Conservation (phyloP, 2,888 invertebrate species). For the Lamproptera curius region DNA sequence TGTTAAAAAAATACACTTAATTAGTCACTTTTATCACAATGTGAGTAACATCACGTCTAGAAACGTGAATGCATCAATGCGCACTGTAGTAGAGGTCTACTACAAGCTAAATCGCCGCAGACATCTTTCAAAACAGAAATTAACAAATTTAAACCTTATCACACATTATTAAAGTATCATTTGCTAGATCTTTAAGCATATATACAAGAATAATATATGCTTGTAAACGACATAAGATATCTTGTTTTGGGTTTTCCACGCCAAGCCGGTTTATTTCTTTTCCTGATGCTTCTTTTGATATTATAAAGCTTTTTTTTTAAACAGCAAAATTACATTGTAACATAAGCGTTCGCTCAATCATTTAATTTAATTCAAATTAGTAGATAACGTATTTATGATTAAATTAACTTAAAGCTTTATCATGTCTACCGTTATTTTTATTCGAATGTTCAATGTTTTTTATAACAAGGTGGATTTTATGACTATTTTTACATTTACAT, state of each 20-base stretch:
- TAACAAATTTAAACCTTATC: constrained; percentile 5
- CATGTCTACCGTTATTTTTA: no score
- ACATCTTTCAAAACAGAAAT: constrained; percentile 23
- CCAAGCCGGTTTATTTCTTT: constrained; percentile 34
- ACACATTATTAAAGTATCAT: not conserved
- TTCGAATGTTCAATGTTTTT: no score
- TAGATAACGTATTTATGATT: no score
- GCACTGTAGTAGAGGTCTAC: constrained; percentile 12
- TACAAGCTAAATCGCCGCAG: constrained; percentile 34
- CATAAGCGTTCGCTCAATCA: no score
- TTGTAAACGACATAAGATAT: constrained; percentile 15
- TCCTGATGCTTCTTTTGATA: constrained; percentile 22
- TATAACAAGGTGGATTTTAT: no score
- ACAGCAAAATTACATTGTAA: no score
- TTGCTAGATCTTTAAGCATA: no score
- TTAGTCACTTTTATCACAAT: constrained; percentile 12
- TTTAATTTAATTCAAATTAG: no score
- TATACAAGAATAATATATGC: no score
- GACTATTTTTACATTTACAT: no score
- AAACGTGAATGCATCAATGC: constrained; percentile 1
- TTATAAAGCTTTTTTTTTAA: no score
- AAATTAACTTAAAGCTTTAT: no score
- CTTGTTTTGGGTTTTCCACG: constrained; percentile 37
- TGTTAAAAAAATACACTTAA: not conserved
- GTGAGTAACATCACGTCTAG: not conserved